Evolutionary conservation across 2,888 invertebrate genomes (phyloP).

Genomic region (Osedax frankpressi): DNA sequence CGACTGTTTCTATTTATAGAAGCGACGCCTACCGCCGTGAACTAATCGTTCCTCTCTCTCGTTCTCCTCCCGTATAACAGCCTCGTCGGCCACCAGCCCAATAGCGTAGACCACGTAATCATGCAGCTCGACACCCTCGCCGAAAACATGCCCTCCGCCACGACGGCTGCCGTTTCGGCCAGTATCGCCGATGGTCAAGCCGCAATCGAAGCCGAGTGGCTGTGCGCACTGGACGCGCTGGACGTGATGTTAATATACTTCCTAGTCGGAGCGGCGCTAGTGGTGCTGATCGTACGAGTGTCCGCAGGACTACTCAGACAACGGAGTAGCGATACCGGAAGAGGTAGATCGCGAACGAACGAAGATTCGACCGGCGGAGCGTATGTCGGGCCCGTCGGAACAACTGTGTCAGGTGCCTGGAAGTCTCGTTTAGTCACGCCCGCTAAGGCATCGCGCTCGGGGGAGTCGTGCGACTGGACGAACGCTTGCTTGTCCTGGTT

Average conservation of each 20-base stretch:
- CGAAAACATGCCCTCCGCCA: neutral
- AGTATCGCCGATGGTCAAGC: neutral
- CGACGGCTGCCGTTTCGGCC: neutral
- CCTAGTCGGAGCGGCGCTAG: neutral
- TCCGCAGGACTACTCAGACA: no score
- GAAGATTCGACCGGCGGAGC: neutral
- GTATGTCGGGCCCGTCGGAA: neutral
- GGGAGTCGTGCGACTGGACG: slow-evolving; percentile 40
- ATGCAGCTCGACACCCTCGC: no score
- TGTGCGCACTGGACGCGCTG: neutral
- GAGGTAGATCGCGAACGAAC: no score
- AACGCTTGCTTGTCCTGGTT: slow-evolving; percentile 42
- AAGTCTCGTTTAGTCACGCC: no score
- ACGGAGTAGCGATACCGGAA: no score
- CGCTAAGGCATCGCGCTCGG: slow-evolving; percentile 10
- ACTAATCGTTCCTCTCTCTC: no score
- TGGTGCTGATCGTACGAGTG: neutral
- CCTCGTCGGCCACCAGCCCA: no score
- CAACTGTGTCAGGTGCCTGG: neutral
- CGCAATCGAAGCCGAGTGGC: neutral
- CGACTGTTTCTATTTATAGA: no score
- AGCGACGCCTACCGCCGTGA: no score
- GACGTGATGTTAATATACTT: neutral
- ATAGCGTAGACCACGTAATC: no score
- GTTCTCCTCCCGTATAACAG: no score